Conservation (phyloP, 2,113 vertebrate species). For the Ranitomeya variabilis region DNA sequence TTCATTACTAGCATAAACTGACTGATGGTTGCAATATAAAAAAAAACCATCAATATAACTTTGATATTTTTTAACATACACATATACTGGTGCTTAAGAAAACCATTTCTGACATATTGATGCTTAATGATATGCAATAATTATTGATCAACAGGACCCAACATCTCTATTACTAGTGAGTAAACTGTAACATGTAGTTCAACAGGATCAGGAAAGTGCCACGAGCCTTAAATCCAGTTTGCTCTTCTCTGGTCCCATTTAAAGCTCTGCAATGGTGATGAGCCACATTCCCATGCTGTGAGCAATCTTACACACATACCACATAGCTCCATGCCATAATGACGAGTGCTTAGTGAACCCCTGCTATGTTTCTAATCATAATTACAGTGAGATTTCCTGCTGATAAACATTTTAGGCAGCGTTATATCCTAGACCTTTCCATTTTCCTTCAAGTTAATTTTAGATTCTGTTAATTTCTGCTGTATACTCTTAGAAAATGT, state of each 20-base stretch:
- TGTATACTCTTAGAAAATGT: not conserved
- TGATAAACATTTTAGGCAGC: slow-evolving; percentile 18
- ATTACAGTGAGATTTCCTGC: slow-evolving; percentile 40
- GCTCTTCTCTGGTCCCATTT: not conserved
- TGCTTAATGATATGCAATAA: not conserved
- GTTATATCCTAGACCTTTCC: slow-evolving; percentile 6
- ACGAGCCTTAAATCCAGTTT: not conserved
- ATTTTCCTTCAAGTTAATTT: slow-evolving; percentile 21
- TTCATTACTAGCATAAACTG: not conserved
- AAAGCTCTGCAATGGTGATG: not conserved
- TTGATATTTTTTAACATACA: not conserved
- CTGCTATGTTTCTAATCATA: slow-evolving; percentile 36
- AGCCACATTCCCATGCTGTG: slow-evolving; percentile 6
- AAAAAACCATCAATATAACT: no score
- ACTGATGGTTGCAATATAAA: not conserved
- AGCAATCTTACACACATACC: slow-evolving; percentile 4
- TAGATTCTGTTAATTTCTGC: slow-evolving; percentile 6
- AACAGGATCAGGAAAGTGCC: not conserved
- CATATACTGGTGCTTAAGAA: not conserved
- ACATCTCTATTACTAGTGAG: not conserved
- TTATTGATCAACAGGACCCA: not conserved
- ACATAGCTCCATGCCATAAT: slow-evolving; percentile 16
- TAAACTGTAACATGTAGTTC: not conserved
- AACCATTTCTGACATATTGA: not conserved
- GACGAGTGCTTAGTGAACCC: not conserved